Evolutionary conservation across 2,888 invertebrate genomes (phyloP).

Genomic region (Drosophila peninsularis): DNA sequence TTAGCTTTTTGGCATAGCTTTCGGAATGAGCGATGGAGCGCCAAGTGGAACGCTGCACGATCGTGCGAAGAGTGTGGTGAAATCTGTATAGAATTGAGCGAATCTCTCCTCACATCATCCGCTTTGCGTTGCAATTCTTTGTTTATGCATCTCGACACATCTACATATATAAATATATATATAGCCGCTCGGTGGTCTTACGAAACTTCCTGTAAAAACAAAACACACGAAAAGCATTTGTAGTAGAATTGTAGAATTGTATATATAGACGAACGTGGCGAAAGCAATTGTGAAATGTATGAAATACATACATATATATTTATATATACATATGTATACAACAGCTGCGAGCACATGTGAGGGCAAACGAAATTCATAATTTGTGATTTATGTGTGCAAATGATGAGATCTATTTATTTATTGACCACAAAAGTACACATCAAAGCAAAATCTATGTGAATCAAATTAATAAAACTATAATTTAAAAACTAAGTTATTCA

Average conservation of each 20-base stretch:
- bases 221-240: constrained; percentile 43
- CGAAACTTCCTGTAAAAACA: constrained; percentile 71
- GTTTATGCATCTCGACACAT: constrained; percentile 61
- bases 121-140: constrained; percentile 68
- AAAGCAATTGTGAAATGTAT: constrained; percentile 46
- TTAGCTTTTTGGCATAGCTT: constrained; percentile 59
- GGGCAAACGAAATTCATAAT: constrained; percentile 27
- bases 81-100: constrained; percentile 31
- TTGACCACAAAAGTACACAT: background rate
- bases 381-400: constrained; percentile 12
- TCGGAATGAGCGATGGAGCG: constrained; percentile 49
- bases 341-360: constrained; percentile 50
- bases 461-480: background rate
- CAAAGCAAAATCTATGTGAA: constrained; percentile 2
- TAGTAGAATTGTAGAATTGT: constrained; percentile 10
- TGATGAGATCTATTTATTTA: constrained; percentile 5
- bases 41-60: constrained; percentile 35
- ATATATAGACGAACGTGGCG: constrained; percentile 11
- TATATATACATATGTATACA: constrained; percentile 21
- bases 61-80: constrained; percentile 54
- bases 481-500: background rate
- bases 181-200: constrained; percentile 60
- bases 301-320: constrained; percentile 20
- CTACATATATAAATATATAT: constrained; percentile 2
- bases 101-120: constrained; percentile 18